Evolutionary conservation across 2,113 vertebrate genomes (phyloP).

Genomic region (pig (Sus scrofa)): T2T-Sscrofa CM000820.6:100227001-100227500

Average conservation of each 20-base stretch:
- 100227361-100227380: neutral
- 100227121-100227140: constrained; percentile 87
- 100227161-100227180: constrained; percentile 88
- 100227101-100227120: constrained; percentile 89
- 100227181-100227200: constrained; percentile 86
- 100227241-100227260: constrained; percentile 85
- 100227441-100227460: constrained; percentile 73
- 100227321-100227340: constrained; percentile 19
- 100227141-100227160: constrained; percentile 89
- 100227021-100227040: constrained; percentile 86
- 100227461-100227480: constrained; percentile 75
- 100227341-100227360: neutral
- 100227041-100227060: constrained; percentile 86
- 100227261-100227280: constrained; percentile 76
- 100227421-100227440: constrained; percentile 67
- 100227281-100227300: neutral
- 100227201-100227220: constrained; percentile 86
- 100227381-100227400: no score
- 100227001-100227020: constrained; percentile 86
- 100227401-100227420: neutral
- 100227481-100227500: constrained; percentile 76
- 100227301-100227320: constrained; percentile 44
- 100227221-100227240: constrained; percentile 86
- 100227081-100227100: constrained; percentile 87
- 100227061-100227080: constrained; percentile 89